phyloP scores from a whole-genome alignment of 2,113 vertebrate genomes.

The Myiozetetes cayanensis region DNA sequence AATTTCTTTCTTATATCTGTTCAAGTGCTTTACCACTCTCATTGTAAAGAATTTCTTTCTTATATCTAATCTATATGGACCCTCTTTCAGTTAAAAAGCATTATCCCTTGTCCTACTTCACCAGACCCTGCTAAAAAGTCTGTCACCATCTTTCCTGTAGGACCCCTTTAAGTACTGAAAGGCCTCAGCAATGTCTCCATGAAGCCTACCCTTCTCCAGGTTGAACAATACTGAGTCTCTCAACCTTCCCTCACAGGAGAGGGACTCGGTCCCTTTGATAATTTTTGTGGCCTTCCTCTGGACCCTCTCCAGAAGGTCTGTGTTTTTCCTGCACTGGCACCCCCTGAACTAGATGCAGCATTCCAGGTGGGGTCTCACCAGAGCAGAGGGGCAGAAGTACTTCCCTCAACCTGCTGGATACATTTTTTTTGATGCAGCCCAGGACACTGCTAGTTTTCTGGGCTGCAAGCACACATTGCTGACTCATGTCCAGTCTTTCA shows the following conservation, averaged over 20 bases:
- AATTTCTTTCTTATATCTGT: not conserved
- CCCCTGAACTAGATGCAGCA: not conserved
- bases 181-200: accelerated
- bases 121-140: not conserved
- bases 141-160: not conserved
- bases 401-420: not conserved
- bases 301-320: not conserved
- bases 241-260: not conserved
- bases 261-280: not conserved
- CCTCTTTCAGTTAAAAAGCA: not conserved
- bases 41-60: not conserved
- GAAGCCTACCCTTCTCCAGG: not conserved
- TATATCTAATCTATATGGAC: not conserved
- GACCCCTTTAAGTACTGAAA: not conserved
- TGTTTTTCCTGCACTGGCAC: not conserved
- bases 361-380: not conserved
- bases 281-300: not conserved
- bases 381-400: not conserved
- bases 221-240: not conserved
- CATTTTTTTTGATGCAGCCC: not conserved
- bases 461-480: not conserved
- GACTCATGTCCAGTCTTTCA: not conserved
- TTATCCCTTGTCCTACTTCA: not conserved
- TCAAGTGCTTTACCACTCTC: not conserved
- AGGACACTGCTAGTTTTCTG: not conserved